Evolutionary conservation across 1,140 invertebrate genomes (phyloP).

Genomic region (Drosophila rufa): DNA sequence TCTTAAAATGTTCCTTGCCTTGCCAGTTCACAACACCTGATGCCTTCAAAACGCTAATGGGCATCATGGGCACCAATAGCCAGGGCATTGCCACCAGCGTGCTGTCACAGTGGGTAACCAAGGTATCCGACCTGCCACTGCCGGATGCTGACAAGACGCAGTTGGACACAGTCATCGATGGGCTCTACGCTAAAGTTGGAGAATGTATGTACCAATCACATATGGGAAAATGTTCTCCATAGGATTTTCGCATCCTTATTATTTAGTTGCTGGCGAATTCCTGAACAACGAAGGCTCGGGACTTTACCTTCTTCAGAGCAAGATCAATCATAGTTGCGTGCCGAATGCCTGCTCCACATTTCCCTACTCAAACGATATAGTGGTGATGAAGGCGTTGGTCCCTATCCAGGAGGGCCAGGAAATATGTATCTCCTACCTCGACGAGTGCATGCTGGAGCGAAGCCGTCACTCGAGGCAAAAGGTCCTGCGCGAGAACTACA

Average conservation of each 20-base stretch:
- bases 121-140: constrained; percentile 89
- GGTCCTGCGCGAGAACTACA: constrained; percentile 92
- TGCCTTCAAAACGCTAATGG: constrained; percentile 94
- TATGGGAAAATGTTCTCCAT: no score
- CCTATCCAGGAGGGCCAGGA: constrained; percentile 94
- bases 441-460: constrained; percentile 92
- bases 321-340: constrained; percentile 96
- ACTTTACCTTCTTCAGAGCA: constrained; percentile 93
- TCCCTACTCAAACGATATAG: constrained; percentile 92
- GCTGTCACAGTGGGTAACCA: constrained; percentile 93
- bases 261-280: constrained; percentile 93
- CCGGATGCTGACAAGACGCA: constrained; percentile 88
- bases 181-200: constrained; percentile 93
- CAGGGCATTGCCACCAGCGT: constrained; percentile 97
- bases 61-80: constrained; percentile 95
- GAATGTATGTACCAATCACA: constrained; percentile 87
- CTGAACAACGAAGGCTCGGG: constrained; percentile 97
- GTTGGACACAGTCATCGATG: constrained; percentile 92
- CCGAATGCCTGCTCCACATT: constrained; percentile 96
- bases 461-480: constrained; percentile 95
- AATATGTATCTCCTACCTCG: constrained; percentile 96
- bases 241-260: constrained; percentile 36
- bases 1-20: constrained; percentile 3
- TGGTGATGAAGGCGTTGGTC: constrained; percentile 91
- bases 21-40: constrained; percentile 93